phyloP scores from a whole-genome alignment of 2,797 vertebrate species.

The Halcyon leucocephala region DNA sequence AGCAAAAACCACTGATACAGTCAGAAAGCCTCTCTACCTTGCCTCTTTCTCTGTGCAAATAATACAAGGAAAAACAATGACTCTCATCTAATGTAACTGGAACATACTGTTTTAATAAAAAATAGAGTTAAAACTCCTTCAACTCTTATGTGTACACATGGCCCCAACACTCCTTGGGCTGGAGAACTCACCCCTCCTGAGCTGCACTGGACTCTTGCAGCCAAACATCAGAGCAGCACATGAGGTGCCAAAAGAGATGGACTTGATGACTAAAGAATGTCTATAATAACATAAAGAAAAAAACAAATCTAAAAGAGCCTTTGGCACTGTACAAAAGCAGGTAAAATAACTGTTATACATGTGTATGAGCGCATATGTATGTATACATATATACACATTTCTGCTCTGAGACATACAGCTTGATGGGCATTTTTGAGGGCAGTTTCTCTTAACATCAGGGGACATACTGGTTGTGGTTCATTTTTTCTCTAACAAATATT shows the following conservation, averaged over 20 bases:
- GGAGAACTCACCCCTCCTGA: neutral
- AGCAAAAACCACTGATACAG: neutral
- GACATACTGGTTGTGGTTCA: neutral
- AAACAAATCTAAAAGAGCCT: neutral
- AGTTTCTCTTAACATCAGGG: neutral
- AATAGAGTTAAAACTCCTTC: neutral
- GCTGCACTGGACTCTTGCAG: neutral
- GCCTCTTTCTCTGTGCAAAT: neutral
- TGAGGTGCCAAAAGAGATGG: neutral
- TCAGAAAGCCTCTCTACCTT: neutral
- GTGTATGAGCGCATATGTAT: no score
- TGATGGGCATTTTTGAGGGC: neutral
- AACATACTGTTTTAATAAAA: neutral
- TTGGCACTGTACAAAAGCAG: neutral
- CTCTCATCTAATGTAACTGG: neutral
- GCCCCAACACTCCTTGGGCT: no score
- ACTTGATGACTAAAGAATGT: neutral
- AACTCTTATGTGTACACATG: neutral
- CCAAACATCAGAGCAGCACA: neutral
- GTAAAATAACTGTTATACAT: neutral
- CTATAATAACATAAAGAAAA: accelerated
- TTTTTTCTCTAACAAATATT: neutral
- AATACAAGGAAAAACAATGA: neutral
- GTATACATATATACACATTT: neutral
- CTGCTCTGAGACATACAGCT: neutral